phyloP scores from a whole-genome alignment of 2,888 invertebrate genomes.

The Drosophila formosana region DNA sequence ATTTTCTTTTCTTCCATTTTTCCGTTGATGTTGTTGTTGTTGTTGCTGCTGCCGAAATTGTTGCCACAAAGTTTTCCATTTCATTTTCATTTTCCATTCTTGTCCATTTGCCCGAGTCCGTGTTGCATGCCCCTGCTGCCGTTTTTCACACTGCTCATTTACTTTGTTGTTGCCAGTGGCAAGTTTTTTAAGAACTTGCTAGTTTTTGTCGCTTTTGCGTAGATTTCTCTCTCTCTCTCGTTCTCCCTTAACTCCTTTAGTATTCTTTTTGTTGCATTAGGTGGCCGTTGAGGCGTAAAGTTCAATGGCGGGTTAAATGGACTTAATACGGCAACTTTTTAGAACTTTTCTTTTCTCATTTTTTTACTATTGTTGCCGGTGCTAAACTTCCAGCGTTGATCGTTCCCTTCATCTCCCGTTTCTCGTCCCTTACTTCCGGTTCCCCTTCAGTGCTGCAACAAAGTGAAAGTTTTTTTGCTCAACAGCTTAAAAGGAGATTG shows the following conservation, averaged over 20 bases:
- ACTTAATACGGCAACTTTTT: slow-evolving; percentile 79
- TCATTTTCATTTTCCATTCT: slow-evolving; percentile 68
- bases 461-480: slow-evolving; percentile 71
- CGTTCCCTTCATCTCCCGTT: slow-evolving; percentile 34
- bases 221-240: slow-evolving; percentile 36
- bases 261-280: slow-evolving; percentile 67
- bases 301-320: slow-evolving; percentile 82
- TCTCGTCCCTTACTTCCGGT: background rate
- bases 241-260: slow-evolving; percentile 1
- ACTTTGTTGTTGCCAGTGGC: slow-evolving; percentile 56
- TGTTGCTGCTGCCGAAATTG: slow-evolving; percentile 37
- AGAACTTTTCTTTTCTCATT: slow-evolving; percentile 53
- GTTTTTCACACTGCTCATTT: slow-evolving; percentile 45
- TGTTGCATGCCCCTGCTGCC: slow-evolving; percentile 2
- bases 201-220: slow-evolving; percentile 60
- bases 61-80: slow-evolving; percentile 78
- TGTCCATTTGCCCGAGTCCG: slow-evolving; percentile 58
- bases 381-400: slow-evolving; percentile 70
- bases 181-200: slow-evolving; percentile 74
- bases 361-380: slow-evolving; percentile 39
- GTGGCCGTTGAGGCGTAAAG: slow-evolving; percentile 78
- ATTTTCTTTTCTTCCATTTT: slow-evolving; percentile 45
- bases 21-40: slow-evolving; percentile 5
- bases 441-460: slow-evolving; percentile 44
- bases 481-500: slow-evolving; percentile 78